Conservation (phyloP, 1,140 invertebrate genomes). For the Pseudomyrmex concolor region DNA sequence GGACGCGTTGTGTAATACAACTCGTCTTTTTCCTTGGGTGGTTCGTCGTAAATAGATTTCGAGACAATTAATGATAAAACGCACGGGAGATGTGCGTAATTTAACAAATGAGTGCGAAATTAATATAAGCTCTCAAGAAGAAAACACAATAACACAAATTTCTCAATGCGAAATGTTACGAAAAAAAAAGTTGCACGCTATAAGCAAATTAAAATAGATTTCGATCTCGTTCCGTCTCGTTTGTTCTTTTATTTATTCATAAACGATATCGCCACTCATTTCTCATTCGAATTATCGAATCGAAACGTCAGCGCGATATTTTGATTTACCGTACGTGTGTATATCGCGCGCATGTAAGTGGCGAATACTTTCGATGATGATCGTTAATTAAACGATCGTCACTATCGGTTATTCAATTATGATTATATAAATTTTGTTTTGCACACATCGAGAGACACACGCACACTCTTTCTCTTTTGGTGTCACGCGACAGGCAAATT, state of each 20-base stretch:
- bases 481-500: neutral
- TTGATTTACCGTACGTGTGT: no score
- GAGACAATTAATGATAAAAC: neutral
- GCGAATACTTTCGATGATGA: no score
- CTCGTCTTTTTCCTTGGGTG: neutral
- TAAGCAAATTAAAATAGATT: neutral
- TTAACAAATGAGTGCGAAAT: neutral
- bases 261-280: neutral
- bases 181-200: neutral
- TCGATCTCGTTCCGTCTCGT: neutral
- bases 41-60: neutral
- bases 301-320: neutral
- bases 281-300: neutral
- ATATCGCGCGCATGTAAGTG: no score
- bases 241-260: conserved; percentile 3
- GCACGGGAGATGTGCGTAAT: neutral
- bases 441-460: no score
- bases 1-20: neutral
- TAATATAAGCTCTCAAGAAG: neutral
- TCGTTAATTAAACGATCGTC: no score
- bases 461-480: neutral
- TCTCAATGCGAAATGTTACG: neutral
- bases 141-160: neutral
- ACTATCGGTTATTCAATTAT: no score
- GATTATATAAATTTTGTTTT: no score